Evolutionary conservation across 2,797 vertebrate species (phyloP), one percentile per base, ranked within the genome.

Genomic region (Myripristis murdjan): DNA sequence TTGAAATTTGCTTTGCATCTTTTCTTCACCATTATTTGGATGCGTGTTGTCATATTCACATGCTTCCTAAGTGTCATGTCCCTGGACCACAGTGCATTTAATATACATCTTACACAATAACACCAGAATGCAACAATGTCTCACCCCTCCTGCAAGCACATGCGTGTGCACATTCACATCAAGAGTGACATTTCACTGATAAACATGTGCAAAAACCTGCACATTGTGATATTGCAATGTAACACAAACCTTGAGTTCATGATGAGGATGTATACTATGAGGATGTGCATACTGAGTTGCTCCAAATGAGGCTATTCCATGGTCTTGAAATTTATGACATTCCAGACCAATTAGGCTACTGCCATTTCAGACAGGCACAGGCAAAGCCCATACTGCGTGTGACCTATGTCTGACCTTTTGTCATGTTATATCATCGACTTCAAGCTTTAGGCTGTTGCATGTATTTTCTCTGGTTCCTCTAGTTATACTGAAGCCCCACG

Each of bases 121-220:
- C 74, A 73, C 51, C 26, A 24, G 24, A 72, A 51, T 7, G 63
- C 77, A 65, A 72, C 57, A 77, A 74, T 76, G 73, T 70, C n/a
- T n/a, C n/a, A n/a, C n/a, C n/a, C n/a, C n/a, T 35, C 11, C n/a
- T 41, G 35, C 28, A 14, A n/a, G 49, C 33, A 56, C 22, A 24
- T 41, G 43, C 2, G 1, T 8, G 3, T 20, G 5, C 15, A 52
- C 51, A 66, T 75, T 31, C 4, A 37, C 11, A 58, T 12, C 31
- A 33, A 33, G 9, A 33, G 14, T 11, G n/a, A 31, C 44, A 9
- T 41, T 61, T 76, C 12, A 53, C 26, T 12, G 8, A 37, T 2
- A 5, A 48, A 46, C 20, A 3, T 35, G 0, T n/a, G 2, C 35
- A 56, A 41, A 64, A 39, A 26, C 18, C 23, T 7, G 10, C 26